These are phyloP conservation scores for Scelioninae gen. 1 DNA, from an alignment of 2,888 invertebrate genomes.

Conservation along the genomic window DNA sequence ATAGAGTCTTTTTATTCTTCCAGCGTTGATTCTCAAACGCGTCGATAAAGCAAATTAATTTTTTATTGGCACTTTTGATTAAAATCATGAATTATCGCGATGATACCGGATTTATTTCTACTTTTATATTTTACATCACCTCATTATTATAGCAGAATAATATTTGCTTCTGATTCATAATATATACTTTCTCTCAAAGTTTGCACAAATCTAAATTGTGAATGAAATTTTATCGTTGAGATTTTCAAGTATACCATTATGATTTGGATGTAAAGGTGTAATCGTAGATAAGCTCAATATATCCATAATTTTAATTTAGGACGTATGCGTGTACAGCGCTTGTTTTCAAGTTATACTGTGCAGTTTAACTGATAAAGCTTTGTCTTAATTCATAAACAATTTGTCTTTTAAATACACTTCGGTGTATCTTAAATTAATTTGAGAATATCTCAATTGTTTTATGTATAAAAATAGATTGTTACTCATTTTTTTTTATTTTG, in stretches of 20 bases:
- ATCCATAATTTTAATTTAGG: slow-evolving; percentile 10
- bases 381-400: slow-evolving; percentile 4
- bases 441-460: too few species aligned
- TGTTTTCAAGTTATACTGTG: slow-evolving; percentile 11
- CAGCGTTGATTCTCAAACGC: not conserved
- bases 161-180: not conserved
- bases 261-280: slow-evolving; percentile 12
- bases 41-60: slow-evolving; percentile 14
- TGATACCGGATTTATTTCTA: slow-evolving; percentile 5
- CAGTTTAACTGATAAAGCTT: slow-evolving; percentile 6
- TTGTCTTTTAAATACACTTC: slow-evolving; percentile 3
- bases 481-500: too few species aligned
- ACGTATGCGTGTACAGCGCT: not conserved
- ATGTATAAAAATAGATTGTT: too few species aligned
- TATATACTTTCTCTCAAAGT: slow-evolving; percentile 18
- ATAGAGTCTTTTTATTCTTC: slow-evolving; percentile 4
- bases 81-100: slow-evolving; percentile 6
- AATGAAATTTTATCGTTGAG: slow-evolving; percentile 37
- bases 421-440: not conserved
- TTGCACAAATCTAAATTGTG: slow-evolving; percentile 17
- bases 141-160: slow-evolving; percentile 11
- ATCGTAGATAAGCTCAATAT: slow-evolving; percentile 13
- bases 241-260: slow-evolving; percentile 6
- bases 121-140: slow-evolving; percentile 2
- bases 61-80: slow-evolving; percentile 5